Base-by-base conservation (phyloP, 2,113 vertebrate species). In the Equus przewalskii region DNA sequence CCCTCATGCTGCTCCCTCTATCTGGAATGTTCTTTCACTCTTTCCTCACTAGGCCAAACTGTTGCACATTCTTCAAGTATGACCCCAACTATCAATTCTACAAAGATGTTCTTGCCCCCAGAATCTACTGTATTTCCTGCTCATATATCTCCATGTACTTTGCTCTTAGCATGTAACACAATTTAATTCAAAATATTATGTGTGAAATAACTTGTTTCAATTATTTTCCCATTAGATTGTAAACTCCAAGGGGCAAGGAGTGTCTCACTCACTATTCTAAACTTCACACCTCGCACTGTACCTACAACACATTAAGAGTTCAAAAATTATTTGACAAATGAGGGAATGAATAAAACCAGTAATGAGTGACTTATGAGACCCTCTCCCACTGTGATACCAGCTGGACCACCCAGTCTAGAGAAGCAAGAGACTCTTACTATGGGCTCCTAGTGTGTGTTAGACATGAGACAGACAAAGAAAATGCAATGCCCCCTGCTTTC, bases 171-270 rank as follows among this genome's bases (percentile, higher is more conserved):
- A 65, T 54, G 72, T 80, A 95, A 81, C 18, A 79, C 30, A 94
- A 75, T 73, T 46, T 67, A 83, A 94, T 54, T 58, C 15, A 84
- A 75, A 85, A 58, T 81, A 41, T 92, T 60, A 76, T 69, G 79
- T 91, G 78, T 69, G 78, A 36, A 91, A 85, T 92, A 33, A 79
- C 18, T 89, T 89, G 60, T 89, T 91, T 91, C 3, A 28, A 64
- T 26, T 69, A 46, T 65, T 90, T 86, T 84, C 33, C 28, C 6
- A 62, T 58, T 96, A 73, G 62, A 73, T 11, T 54, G 5, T 81
- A 86, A 94, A 19, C 36, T 73, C 24, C 21, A 26, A 28, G 44
- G 6, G 11, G 11, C 11, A 80, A 67, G 26, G 24, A 70, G 15
- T 58, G 1, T 36, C 1, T 19, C 75, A 26, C 54, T 73, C 3